Conservation (phyloP, 2,888 invertebrate species). For the Xestia rhomboidea region DNA sequence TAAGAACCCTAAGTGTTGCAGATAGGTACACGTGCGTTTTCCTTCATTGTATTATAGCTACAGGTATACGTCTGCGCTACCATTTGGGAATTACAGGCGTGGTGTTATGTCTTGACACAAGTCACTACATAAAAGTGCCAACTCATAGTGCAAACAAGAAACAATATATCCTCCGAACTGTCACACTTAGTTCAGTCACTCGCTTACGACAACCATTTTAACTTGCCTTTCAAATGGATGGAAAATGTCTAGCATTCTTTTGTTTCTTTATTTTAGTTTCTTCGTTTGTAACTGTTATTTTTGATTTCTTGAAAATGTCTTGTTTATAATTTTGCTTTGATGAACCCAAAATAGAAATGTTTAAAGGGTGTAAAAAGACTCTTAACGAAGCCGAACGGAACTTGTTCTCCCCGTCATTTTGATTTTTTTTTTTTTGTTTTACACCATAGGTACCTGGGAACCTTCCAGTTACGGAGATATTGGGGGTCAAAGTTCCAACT, state of each 20-base stretch:
- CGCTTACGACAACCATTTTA: conserved; percentile 22
- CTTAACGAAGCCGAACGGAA: too few species aligned
- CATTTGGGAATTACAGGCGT: background rate
- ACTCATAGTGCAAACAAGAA: background rate
- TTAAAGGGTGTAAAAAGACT: too few species aligned
- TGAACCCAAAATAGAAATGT: too few species aligned
- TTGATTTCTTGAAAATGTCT: background rate
- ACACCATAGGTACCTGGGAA: too few species aligned
- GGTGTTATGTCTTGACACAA: conserved; percentile 1
- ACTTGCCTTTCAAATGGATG: conserved; percentile 6
- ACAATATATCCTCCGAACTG: background rate
- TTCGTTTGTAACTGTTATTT: background rate
- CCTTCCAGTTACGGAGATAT: too few species aligned
- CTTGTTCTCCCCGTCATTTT: too few species aligned
- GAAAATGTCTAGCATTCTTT: background rate
- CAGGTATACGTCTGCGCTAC: background rate
- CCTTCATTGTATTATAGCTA: too few species aligned
- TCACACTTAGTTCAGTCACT: conserved; percentile 1
- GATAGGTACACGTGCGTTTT: too few species aligned
- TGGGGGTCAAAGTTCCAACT: too few species aligned
- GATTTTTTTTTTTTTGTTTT: too few species aligned
- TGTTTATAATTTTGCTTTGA: background rate
- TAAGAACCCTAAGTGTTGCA: too few species aligned
- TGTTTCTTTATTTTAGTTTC: background rate
- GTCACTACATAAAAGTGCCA: background rate